A percentile compares a stretch with the other conserved stretches of the same genome.
phyloP scores from a whole-genome alignment of 2,888 invertebrate species.

The Ptychoptera albimana region DNA sequence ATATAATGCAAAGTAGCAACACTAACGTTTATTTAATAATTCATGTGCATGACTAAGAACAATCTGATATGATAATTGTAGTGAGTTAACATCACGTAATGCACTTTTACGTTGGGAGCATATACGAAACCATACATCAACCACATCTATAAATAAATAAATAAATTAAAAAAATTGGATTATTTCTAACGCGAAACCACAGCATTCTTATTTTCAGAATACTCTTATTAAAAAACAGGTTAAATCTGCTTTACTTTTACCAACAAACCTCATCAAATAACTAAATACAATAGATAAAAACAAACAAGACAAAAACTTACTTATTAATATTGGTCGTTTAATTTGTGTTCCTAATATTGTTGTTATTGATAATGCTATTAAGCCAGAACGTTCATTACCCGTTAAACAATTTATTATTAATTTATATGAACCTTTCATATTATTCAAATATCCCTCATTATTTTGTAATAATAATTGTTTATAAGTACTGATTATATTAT shows the following conservation, averaged over 20 bases:
- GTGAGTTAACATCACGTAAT: conserved; percentile 21
- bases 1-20: background rate
- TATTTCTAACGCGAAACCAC: no score
- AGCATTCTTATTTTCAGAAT: no score
- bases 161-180: no score
- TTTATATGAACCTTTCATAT: background rate
- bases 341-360: conserved; percentile 25
- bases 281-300: background rate
- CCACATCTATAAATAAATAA: conserved; percentile 19
- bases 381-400: conserved; percentile 28
- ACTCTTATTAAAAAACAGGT: no score
- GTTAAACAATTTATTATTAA: conserved; percentile 27
- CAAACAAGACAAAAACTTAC: conserved; percentile 14
- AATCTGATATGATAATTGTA: conserved; percentile 29
- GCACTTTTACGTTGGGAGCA: conserved; percentile 29
- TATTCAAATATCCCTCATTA: no score
- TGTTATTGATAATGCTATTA: conserved; percentile 25
- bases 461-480: conserved; percentile 13
- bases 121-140: conserved; percentile 30
- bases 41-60: conserved; percentile 27
- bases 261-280: no score
- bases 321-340: conserved; percentile 26
- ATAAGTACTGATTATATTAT: conserved; percentile 24
- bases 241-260: no score
- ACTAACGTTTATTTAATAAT: conserved; percentile 28